These are phyloP conservation scores for Tenodera sinensis DNA, from an alignment of 2,888 invertebrate genomes.

Conservation along the genomic window DNA sequence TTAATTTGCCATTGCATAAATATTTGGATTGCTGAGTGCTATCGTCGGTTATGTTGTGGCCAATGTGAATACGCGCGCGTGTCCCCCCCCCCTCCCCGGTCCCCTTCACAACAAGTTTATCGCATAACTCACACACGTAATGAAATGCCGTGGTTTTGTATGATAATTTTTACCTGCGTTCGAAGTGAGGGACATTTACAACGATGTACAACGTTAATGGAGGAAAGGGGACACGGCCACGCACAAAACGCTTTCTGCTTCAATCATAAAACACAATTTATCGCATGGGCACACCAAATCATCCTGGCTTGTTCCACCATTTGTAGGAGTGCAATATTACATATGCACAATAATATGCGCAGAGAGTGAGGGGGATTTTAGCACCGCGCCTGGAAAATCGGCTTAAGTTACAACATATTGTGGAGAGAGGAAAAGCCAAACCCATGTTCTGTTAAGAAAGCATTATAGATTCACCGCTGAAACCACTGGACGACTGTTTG, in stretches of 20 bases:
- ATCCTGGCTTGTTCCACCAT: constrained; percentile 6
- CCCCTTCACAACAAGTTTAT: background rate
- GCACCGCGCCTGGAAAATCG: background rate
- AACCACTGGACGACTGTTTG: background rate
- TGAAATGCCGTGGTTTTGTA: background rate
- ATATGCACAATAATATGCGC: background rate
- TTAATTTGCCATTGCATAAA: background rate
- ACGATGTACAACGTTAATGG: background rate
- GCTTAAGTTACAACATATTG: background rate
- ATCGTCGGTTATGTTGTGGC: background rate
- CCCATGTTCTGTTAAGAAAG: background rate
- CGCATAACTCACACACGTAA: background rate
- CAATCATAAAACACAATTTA: constrained; percentile 26
- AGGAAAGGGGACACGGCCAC: background rate
- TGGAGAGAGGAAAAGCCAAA: background rate
- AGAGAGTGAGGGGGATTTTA: background rate
- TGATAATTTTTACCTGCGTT: constrained; percentile 9
- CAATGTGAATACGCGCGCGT: background rate
- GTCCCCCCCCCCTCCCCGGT: no score
- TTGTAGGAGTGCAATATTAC: background rate
- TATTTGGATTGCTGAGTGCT: background rate
- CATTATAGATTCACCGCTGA: background rate
- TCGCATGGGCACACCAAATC: constrained; percentile 22
- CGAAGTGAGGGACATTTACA: background rate
- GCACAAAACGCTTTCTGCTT: background rate